Evolutionary conservation across 2,113 vertebrate genomes (phyloP), one percentile per base, ranked within the genome.

Genomic region (Burhinus bistriatus): DNA sequence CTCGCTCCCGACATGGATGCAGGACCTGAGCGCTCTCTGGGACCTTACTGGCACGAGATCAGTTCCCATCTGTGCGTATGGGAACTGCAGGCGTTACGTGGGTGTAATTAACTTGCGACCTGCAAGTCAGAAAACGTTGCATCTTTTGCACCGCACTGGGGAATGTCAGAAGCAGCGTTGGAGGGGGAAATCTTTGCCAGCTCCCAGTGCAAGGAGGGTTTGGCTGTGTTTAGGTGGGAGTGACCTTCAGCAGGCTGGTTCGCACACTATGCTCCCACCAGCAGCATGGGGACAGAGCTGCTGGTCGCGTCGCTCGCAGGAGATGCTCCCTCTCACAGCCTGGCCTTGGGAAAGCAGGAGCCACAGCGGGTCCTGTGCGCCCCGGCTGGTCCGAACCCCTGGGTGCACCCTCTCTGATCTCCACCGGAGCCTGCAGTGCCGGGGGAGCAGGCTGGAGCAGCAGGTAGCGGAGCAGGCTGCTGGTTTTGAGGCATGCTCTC

Each of bases 1-100:
- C 51, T 89, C 1, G 1, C 25, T 79, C 30, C 52, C 0, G 0
- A 9, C 20, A 1, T 5, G 29, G 66, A 15, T 44, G 52, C 0
- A 0, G n/a, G 22, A 17, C 27, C 66, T 1, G 0, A 3, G 11
- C 52, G 49, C 21, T 44, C n/a, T 23, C 58, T 34, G 57, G 42
- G 64, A 44, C 58, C 58, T n/a, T 32, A 7, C 18, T 9, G 7
- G 10, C 57, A 16, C 0, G 4, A 61, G 32, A 29, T 65, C 49
- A 2, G 38, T 45, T 91, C 38, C 75, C 25, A 8, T 18, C n/a
- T 52, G n/a, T 26, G n/a, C 3, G 0, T 19, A 2, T 25, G 52
- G 42, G 80, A 96, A 4, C 66, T 52, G 49, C 49, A n/a, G 36
- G 19, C 6, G 4, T 62, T 73, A 5, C 1, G 0, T 22, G 45